Evolutionary conservation across 2,888 invertebrate species (phyloP).

Genomic region (Amiota communis): DNA sequence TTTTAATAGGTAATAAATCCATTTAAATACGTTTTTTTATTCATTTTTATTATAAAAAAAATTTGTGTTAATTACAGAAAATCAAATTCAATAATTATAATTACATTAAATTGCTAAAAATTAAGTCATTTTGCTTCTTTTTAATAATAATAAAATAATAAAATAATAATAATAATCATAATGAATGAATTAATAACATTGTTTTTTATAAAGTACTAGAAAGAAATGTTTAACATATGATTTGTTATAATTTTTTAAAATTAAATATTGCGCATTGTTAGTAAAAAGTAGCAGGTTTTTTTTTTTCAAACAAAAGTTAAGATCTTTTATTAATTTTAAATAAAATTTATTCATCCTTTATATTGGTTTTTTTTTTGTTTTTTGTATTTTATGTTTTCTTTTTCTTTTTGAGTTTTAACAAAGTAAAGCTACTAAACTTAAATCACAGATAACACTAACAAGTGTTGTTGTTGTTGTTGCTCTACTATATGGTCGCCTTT

Average conservation of each 20-base stretch:
- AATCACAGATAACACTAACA: conserved; percentile 72
- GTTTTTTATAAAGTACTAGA: conserved; percentile 19
- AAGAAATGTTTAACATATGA: too few species aligned
- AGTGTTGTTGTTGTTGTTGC: conserved; percentile 54
- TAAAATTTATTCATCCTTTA: conserved; percentile 39
- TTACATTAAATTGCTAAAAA: conserved; percentile 38
- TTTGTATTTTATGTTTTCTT: conserved; percentile 30
- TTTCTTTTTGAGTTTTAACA: conserved; percentile 53
- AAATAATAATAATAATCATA: conserved; percentile 43
- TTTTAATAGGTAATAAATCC: too few species aligned
- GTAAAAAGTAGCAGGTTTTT: too few species aligned
- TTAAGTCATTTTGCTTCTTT: conserved; percentile 49
- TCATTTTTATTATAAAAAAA: conserved; percentile 54
- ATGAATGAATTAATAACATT: conserved; percentile 28
- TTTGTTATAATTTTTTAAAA: too few species aligned
- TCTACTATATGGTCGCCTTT: conserved; percentile 50
- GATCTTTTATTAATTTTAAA: too few species aligned
- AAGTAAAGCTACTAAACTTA: conserved; percentile 71
- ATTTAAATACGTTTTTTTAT: background rate
- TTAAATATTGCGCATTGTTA: too few species aligned
- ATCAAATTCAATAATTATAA: conserved; percentile 29
- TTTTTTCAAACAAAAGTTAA: too few species aligned
- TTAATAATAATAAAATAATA: conserved; percentile 34
- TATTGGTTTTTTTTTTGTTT: conserved; percentile 39
- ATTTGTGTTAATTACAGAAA: conserved; percentile 55